Conservation (phyloP, 2,113 vertebrate species). For the Bombycilla garrulus region DNA sequence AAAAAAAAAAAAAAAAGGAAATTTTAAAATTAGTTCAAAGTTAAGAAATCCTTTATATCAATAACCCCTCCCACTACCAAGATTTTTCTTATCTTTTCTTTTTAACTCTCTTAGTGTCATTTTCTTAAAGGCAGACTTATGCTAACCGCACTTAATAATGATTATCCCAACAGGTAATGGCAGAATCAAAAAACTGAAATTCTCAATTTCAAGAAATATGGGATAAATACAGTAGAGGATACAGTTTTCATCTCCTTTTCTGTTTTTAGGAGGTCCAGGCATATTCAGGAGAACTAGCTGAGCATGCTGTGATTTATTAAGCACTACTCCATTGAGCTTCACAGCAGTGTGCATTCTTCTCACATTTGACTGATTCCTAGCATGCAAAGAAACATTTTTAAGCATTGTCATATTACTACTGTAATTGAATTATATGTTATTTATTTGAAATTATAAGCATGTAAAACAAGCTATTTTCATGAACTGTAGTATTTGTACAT, state of each 20-base stretch:
- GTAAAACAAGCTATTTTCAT: neutral
- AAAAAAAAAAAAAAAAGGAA: neutral
- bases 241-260: constrained; percentile 95
- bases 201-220: neutral
- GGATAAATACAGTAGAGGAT: constrained; percentile 75
- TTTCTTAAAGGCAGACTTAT: neutral
- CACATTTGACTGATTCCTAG: constrained; percentile 93
- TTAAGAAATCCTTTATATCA: neutral
- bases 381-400: neutral
- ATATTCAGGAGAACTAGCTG: constrained; percentile 96
- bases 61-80: neutral
- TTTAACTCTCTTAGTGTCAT: neutral
- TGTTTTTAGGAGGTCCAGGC: constrained; percentile 90
- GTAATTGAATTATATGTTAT: neutral
- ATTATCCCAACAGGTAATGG: neutral
- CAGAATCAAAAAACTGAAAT: neutral
- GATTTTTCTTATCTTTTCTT: neutral
- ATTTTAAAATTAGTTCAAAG: neutral
- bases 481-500: neutral
- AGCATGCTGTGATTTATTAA: constrained; percentile 89
- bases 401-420: neutral
- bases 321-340: constrained; percentile 90
- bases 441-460: neutral
- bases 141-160: neutral
- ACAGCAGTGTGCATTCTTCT: constrained; percentile 96